Evolutionary conservation across 1,140 invertebrate genomes (phyloP), one percentile per base, ranked within the genome.

Genomic region (Penaeus japonicus): DNA sequence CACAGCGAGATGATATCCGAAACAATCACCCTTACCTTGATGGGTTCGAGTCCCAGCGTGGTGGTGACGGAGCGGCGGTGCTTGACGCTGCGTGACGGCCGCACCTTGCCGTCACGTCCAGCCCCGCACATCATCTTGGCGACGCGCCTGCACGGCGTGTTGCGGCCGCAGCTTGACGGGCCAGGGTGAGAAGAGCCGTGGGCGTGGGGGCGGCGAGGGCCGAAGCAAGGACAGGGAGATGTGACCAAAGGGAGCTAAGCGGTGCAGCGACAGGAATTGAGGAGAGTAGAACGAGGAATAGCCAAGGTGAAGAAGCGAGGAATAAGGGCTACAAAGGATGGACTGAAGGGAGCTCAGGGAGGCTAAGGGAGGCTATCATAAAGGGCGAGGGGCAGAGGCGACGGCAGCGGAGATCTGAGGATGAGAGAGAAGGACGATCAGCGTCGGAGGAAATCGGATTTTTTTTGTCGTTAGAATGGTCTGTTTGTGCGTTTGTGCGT

Each of bases 41-140:
- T 81, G 59, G 85, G 85, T 55, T 87, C 85, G 15, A 87, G 79
- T 7, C 85, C 85, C 17, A 87, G 79, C 18, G 85, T 39, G 17
- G 79, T 81, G 27, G 85, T 87, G 78, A 87, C 39, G 62, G 85
- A 87, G 20, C 85, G 57, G 5, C 85, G 20, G 62, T 87, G 85
- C 62, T 87, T 87, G 27, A 87, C 59, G 22, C 85, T 87, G 4
- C 85, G 35, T n/a, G 85, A 39, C 0, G 85, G 85, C 2, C 85
- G 78, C 62, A 87, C 85, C 79, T 87, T 87, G 27, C 78, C 85
- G 32, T 87, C 85, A 12, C 85, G 78, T 47, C 85, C 85, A 1
- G 47, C 65, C 24, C 78, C 85, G 57, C 85, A 86, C 85, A 87
- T 87, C 80, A 82, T 87, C 78, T 82, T 83, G 80, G 62, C 53